A percentile compares a stretch with the other conserved stretches of the same genome.
Evolutionary conservation across 2,113 vertebrate species (phyloP).

Genomic region (Oreochromis tanganicae): DNA sequence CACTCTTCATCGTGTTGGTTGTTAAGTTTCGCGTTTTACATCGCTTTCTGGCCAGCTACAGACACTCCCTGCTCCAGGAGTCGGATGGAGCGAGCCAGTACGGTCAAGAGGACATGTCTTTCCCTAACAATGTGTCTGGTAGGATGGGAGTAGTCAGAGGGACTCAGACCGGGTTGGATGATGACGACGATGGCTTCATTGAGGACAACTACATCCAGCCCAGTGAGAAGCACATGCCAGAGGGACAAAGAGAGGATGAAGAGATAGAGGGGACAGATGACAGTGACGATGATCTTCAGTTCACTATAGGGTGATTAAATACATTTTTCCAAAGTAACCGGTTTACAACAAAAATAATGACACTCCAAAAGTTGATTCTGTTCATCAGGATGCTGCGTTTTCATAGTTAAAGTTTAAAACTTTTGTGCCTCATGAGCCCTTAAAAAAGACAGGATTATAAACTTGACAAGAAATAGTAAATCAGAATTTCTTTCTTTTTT

Average conservation of each 20-base stretch:
- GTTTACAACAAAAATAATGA: background rate
- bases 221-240: constrained; percentile 63
- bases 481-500: background rate
- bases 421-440: background rate
- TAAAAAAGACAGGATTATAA: background rate
- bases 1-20: constrained; percentile 71
- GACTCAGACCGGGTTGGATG: constrained; percentile 56
- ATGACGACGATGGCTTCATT: constrained; percentile 86
- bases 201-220: constrained; percentile 95
- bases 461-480: background rate
- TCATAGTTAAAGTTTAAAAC: background rate
- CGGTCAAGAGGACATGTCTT: constrained; percentile 23
- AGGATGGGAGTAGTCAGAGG: background rate
- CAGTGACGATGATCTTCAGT: constrained; percentile 66
- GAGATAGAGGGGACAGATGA: constrained; percentile 52
- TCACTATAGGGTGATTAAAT: constrained; percentile 52
- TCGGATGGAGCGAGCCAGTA: constrained; percentile 56
- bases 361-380: background rate
- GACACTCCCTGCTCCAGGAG: constrained; percentile 77
- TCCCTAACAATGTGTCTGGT: constrained; percentile 3
- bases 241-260: constrained; percentile 17
- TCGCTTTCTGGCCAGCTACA: constrained; percentile 81
- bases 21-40: constrained; percentile 83
- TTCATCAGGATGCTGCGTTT: background rate
- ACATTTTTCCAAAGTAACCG: background rate